phyloP scores from a whole-genome alignment of 2,888 invertebrate species.

The Folsomia candida region DNA sequence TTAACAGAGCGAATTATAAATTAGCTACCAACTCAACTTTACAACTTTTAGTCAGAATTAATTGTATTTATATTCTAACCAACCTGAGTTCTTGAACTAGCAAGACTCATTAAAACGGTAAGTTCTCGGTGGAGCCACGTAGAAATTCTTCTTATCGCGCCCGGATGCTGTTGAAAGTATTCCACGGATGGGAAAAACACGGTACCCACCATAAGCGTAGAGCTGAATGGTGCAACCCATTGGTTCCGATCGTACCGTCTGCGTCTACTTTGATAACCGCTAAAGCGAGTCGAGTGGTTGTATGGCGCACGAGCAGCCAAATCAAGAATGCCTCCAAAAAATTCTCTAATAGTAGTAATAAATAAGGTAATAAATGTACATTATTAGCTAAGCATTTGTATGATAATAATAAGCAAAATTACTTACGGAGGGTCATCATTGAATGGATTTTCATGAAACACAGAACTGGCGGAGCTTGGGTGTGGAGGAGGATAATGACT shows the following conservation, averaged over 20 bases:
- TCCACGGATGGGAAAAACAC: constrained; percentile 42
- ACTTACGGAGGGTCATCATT: constrained; percentile 8
- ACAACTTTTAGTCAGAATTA: background rate
- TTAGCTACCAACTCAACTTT: background rate
- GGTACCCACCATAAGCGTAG: constrained; percentile 36
- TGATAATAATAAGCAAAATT: too few species aligned
- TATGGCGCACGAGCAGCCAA: constrained; percentile 16
- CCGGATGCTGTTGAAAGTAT: constrained; percentile 60
- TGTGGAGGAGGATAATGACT: background rate
- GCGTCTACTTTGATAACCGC: constrained; percentile 45
- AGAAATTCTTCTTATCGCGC: constrained; percentile 75
- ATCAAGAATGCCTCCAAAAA: constrained; percentile 32
- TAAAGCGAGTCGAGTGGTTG: constrained; percentile 7
- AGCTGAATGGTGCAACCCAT: constrained; percentile 44
- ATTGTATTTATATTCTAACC: background rate
- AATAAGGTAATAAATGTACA: background rate
- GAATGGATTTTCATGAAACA: constrained; percentile 8
- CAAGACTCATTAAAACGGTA: constrained; percentile 63
- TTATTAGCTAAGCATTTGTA: too few species aligned
- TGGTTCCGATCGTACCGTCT: constrained; percentile 47
- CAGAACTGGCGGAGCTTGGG: background rate
- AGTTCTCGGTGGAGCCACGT: constrained; percentile 88
- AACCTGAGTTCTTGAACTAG: constrained; percentile 48
- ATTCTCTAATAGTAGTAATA: constrained; percentile 32
- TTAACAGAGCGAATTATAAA: background rate